phyloP scores from a whole-genome alignment of 2,113 vertebrate species.

The Neofelis nebulosa region DNA sequence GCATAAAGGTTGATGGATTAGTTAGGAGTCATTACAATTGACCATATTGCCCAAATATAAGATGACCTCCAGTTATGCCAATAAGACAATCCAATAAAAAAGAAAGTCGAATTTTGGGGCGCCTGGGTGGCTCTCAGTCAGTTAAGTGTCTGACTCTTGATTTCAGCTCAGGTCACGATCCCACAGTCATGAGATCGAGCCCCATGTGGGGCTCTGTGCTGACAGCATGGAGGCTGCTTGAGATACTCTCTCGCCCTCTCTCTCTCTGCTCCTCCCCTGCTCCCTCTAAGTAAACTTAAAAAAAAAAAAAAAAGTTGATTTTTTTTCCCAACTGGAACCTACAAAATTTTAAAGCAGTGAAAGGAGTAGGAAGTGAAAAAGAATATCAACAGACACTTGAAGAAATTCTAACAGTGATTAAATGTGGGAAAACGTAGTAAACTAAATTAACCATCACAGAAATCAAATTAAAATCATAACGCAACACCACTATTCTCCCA shows the following conservation, averaged over 20 bases:
- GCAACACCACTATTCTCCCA: neutral
- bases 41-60: neutral
- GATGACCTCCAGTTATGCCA: neutral
- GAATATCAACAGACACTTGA: neutral
- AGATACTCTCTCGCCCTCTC: too few relatives aligned
- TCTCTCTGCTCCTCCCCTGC: too few relatives aligned
- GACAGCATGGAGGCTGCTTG: too few relatives aligned
- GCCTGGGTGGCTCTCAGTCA: too few relatives aligned
- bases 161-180: too few relatives aligned
- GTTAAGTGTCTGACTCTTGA: too few relatives aligned
- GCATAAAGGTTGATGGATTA: neutral
- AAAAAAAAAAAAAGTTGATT: neutral
- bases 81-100: neutral
- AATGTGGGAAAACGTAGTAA: neutral
- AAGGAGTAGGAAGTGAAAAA: neutral
- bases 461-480: neutral
- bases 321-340: neutral
- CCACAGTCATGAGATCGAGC: too few relatives aligned
- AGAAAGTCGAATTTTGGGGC: neutral
- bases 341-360: neutral
- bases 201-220: too few relatives aligned
- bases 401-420: neutral
- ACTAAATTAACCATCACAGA: neutral
- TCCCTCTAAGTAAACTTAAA: too few relatives aligned
- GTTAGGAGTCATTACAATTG: neutral